Conservation (phyloP, 2,888 invertebrate species). For the Drosophila imparisetae region DNA sequence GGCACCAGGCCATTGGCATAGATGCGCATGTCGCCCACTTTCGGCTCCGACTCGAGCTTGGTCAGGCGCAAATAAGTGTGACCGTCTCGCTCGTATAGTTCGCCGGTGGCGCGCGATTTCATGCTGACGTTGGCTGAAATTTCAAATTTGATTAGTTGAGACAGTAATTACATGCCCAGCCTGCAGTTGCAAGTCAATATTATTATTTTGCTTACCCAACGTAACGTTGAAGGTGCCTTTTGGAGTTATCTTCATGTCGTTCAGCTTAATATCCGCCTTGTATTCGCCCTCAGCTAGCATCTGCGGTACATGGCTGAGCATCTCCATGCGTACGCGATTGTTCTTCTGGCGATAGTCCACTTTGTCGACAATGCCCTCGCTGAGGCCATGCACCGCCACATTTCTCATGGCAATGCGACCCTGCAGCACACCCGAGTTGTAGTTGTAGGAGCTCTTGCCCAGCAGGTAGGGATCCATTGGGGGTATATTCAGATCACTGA, state of each 20-base stretch:
- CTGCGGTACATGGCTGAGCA: conserved; percentile 86
- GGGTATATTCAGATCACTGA: conserved; percentile 81
- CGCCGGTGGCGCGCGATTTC: conserved; percentile 87
- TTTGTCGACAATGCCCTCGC: conserved; percentile 86
- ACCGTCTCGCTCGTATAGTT: conserved; percentile 86
- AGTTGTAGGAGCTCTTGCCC: conserved; percentile 78
- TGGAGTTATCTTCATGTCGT: conserved; percentile 87
- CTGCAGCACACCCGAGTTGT: conserved; percentile 77
- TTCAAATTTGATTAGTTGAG: conserved; percentile 4
- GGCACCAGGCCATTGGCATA: conserved; percentile 87
- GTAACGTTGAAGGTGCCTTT: conserved; percentile 87
- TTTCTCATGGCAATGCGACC: conserved; percentile 85
- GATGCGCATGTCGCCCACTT: conserved; percentile 87
- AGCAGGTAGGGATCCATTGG: conserved; percentile 82
- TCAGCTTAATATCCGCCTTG: conserved; percentile 87
- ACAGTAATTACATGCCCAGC: conserved; percentile 12
- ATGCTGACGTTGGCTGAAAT: conserved; percentile 86
- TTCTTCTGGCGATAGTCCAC: conserved; percentile 85
- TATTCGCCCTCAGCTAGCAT: conserved; percentile 87
- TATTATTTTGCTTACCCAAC: conserved; percentile 85
- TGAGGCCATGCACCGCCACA: conserved; percentile 86
- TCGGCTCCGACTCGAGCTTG: conserved; percentile 87
- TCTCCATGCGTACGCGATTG: conserved; percentile 86
- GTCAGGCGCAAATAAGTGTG: conserved; percentile 87
- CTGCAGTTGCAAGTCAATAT: neutral